Base-by-base conservation (phyloP, 2,797 vertebrate genomes). In the Pantherophis alleghaniensis region DNA sequence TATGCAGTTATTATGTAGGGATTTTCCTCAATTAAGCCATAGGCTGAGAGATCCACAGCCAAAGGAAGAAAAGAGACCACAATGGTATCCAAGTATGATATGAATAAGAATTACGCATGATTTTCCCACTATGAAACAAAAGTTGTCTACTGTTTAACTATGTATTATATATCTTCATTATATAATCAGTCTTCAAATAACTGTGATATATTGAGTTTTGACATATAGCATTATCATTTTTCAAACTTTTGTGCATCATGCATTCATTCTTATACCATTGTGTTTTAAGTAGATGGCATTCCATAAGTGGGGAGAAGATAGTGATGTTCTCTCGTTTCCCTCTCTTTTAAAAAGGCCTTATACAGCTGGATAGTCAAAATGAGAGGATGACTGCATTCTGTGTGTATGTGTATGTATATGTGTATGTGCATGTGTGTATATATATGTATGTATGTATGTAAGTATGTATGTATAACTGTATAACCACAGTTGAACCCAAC, bases 1-100 rank as follows among this genome's bases (percentile, higher is more conserved):
- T 95, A 90, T 55, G 66, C 86, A 93, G 94, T 91, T 91, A 88
- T 94, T 94, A 61, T 0, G 6, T 26, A 61, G 14, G 66, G 53
- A 88, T 89, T 95, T 92, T 11, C 88, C 7, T 74, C 0, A 63
- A 94, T 74, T 87, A 93, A 94, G 88, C 93, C 87, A 94, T 10
- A 28, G 94, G 47, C 22, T 79, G 86, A 28, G 74, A 90, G 90
- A 94, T 91, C 94, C 92, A 74, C 60, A 87, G 69, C 63, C 89
- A 26, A 16, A 86, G 89, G 74, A 92, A 83, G 59, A 28, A 12
- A 59, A 89, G 92, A 91, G 90, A 89, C 56, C 55, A 91, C 51
- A 57, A 57, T 91, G 59, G 16, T 56, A 88, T 37, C 87, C 93
- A 91, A 63, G 56, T 89, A 86, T 86, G 87, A 87, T 83, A 55